Conservation (phyloP, 2,888 invertebrate genomes). For the Campaea margaritaria region DNA sequence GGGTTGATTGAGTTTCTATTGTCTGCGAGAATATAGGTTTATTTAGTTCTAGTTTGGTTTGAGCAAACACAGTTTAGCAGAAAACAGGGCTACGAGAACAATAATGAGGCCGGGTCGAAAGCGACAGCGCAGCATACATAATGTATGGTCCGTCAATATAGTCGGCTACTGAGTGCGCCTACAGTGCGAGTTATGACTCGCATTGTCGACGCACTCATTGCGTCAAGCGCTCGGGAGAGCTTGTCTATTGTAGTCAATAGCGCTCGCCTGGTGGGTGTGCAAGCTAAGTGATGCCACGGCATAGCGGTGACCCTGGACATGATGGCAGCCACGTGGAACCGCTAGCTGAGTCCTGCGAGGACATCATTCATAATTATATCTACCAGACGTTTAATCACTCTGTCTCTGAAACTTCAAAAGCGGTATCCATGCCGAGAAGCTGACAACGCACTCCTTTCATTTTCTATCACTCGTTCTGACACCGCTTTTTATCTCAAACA, state of each 20-base stretch:
- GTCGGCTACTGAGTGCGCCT: constrained; percentile 62
- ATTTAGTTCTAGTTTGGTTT: constrained; percentile 10
- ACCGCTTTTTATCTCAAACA: constrained; percentile 33
- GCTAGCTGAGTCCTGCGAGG: constrained; percentile 39
- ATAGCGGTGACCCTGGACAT: constrained; percentile 68
- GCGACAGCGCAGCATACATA: constrained; percentile 61
- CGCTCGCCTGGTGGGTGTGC: constrained; percentile 79
- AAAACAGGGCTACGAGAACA: constrained; percentile 51
- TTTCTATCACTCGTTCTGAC: constrained; percentile 36
- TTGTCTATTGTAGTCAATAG: constrained; percentile 81
- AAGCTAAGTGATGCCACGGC: constrained; percentile 70
- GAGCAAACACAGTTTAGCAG: constrained; percentile 23
- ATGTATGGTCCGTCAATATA: constrained; percentile 75
- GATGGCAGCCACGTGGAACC: constrained; percentile 17
- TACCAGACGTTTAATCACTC: constrained; percentile 6
- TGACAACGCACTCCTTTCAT: constrained; percentile 49
- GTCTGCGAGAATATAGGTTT: constrained; percentile 28
- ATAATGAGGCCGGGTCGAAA: constrained; percentile 59
- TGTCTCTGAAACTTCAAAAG: constrained; percentile 32
- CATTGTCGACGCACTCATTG: constrained; percentile 74
- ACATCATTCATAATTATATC: constrained; percentile 20
- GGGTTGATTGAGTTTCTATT: constrained; percentile 50
- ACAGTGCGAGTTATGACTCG: too few relatives aligned
- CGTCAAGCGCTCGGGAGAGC: constrained; percentile 56
- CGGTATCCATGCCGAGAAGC: constrained; percentile 44